Evolutionary conservation across 2,113 vertebrate species (phyloP).

Genomic region (Larimichthys polyactis): DNA sequence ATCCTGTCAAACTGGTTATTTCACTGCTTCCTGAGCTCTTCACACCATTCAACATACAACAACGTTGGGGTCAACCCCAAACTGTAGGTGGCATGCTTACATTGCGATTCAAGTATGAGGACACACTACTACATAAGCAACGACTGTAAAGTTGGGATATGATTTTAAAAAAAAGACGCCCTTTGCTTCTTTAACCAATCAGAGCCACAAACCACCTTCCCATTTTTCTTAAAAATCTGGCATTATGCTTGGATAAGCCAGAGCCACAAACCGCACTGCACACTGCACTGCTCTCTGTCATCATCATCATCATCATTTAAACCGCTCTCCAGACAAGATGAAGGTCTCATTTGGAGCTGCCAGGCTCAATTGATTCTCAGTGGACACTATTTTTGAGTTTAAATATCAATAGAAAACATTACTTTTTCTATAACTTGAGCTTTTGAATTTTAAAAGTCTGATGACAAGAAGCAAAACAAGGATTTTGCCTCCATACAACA

Average conservation of each 20-base stretch:
- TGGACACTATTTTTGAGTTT: neutral
- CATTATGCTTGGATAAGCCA: neutral
- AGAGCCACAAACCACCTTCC: constrained; percentile 13
- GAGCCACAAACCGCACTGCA: neutral
- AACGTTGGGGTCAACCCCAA: neutral
- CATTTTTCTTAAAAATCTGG: neutral
- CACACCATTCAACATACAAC: neutral
- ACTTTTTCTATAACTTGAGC: too few species aligned
- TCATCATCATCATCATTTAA: neutral
- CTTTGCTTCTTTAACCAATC: neutral
- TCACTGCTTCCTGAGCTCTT: neutral
- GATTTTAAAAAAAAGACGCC: neutral
- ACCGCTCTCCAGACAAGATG: neutral
- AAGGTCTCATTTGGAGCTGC: neutral
- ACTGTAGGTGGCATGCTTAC: too few species aligned
- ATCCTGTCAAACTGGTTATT: constrained; percentile 52
- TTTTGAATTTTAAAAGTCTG: too few species aligned
- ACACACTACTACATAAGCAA: neutral
- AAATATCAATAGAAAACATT: too few species aligned
- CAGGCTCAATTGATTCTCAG: neutral
- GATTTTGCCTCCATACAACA: too few species aligned
- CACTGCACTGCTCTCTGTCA: neutral
- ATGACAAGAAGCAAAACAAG: too few species aligned
- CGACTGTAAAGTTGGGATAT: neutral
- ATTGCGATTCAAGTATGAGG: neutral